Evolutionary conservation across 2,888 invertebrate species (phyloP), one percentile per base, ranked within the genome.

Genomic region (Endomychus coccineus): DNA sequence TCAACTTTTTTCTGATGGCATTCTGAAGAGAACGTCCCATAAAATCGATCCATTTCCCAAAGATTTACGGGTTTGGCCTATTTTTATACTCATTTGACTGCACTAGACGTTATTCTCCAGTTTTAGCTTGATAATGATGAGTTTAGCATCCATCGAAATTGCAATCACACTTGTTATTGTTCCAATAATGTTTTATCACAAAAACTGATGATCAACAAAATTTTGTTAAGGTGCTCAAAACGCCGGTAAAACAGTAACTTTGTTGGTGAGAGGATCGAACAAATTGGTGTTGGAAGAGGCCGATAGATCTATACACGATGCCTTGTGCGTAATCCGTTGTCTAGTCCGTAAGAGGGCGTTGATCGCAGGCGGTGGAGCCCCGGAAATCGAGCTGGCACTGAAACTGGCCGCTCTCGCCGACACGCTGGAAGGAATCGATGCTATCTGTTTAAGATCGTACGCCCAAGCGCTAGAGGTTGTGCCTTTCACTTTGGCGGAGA

Each of bases 351-450:
- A 94, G 46, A 82, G 82, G 41, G 90, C 90, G 27, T 70, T 95
- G 51, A 81, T 96, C 63, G 85, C 94, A 34, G 98, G 98, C 42
- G 98, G 97, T 30, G 98, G 97, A 27, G 94, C 96, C 9, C 95
- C 97, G 3, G 98, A 98, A 71, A 95, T 91, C 44, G 94, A 96
- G 62, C 74, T 97, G 43, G 85, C 95, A 0, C 71, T 94, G 16
- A 80, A 81, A 40, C 71, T 98, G 35, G 81, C 84, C 4, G 79
- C 84, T 13, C 73, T 82, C 44, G 82, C 96, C 0, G 80, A 91
- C 55, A 79, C 83, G 1, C 75, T 91, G 22, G 80, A 83, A 34
- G 97, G 96, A 34, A 85, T 94, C 32, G 91, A 94, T 62, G 89
- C 94, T 42, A 96, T 97, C 66, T 96, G 96, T 61, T 80, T 94